A percentile compares a stretch with the other conserved stretches of the same genome.
phyloP scores from a whole-genome alignment of 2,797 vertebrate species.

The Ibycter americanus region DNA sequence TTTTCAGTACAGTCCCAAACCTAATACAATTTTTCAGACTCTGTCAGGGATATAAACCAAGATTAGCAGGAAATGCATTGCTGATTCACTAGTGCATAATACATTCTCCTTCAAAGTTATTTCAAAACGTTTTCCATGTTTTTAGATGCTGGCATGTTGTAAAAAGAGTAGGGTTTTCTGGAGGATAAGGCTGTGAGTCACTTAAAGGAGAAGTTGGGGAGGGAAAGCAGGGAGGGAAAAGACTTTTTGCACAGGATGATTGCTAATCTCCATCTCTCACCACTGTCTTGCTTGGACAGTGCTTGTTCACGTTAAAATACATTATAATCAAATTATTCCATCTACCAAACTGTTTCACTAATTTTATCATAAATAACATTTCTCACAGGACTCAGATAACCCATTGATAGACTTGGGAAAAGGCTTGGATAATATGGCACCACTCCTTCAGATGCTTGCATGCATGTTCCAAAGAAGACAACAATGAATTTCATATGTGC shows the following conservation, averaged over 20 bases:
- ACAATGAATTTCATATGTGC: rapidly evolving
- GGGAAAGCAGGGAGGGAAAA: not conserved
- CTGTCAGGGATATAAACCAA: not conserved
- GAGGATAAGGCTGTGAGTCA: not conserved
- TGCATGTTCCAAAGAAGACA: not conserved
- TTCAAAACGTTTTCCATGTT: not conserved
- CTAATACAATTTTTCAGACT: not conserved
- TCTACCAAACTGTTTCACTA: not conserved
- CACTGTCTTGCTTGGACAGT: not conserved
- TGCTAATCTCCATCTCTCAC: not conserved
- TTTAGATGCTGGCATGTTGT: not conserved
- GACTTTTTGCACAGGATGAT: not conserved
- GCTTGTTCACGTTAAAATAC: not conserved
- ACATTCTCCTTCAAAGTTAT: not conserved
- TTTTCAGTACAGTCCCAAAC: not conserved
- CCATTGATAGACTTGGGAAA: not conserved
- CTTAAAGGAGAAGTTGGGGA: not conserved
- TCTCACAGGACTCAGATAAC: not conserved
- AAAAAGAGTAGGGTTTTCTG: not conserved
- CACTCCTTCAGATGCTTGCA: not conserved
- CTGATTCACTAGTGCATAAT: not conserved
- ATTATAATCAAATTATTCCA: not conserved
- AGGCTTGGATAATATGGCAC: not conserved
- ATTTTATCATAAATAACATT: not conserved
- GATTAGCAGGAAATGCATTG: not conserved